Percentiles rank a stretch among this genome's conserved stretches.
Evolutionary conservation across 1,140 invertebrate species (phyloP).

Genomic region (Triops longicaudatus): DNA sequence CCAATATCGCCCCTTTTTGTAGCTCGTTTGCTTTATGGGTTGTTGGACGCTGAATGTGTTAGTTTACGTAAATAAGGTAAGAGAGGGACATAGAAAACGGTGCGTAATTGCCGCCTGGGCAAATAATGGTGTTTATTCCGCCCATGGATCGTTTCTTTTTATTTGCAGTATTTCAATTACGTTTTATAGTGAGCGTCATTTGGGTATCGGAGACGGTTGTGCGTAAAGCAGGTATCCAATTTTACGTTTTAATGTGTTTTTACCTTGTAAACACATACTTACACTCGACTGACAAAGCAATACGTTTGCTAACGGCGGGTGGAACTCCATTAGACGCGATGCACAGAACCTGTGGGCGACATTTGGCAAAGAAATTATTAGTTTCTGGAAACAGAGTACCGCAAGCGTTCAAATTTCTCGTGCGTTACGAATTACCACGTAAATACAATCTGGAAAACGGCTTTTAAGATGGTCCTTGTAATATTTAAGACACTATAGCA

Average conservation of each 20-base stretch:
- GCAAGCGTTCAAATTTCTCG: too few species aligned
- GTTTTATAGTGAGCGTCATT: not conserved
- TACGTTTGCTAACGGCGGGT: constrained; percentile 66
- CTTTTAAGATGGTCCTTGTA: too few species aligned
- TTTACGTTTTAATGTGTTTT: constrained; percentile 3
- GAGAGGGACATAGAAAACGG: not conserved
- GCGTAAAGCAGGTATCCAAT: not conserved
- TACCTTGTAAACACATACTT: constrained; percentile 43
- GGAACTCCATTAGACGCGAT: constrained; percentile 75
- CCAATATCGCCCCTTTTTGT: not conserved
- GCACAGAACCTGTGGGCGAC: constrained; percentile 40
- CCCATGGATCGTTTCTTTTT: not conserved
- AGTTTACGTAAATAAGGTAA: not conserved
- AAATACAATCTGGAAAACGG: too few species aligned
- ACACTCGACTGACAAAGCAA: constrained; percentile 68
- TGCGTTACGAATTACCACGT: too few species aligned
- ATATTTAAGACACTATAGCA: too few species aligned
- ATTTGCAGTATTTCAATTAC: not conserved
- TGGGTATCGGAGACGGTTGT: not conserved
- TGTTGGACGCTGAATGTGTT: not conserved
- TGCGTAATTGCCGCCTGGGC: not conserved
- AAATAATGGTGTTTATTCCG: not conserved
- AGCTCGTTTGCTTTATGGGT: not conserved
- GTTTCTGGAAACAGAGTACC: not conserved
- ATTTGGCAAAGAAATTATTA: not conserved